phyloP scores from a whole-genome alignment of 2,888 invertebrate species.

The Xanthorhoe designata region DNA sequence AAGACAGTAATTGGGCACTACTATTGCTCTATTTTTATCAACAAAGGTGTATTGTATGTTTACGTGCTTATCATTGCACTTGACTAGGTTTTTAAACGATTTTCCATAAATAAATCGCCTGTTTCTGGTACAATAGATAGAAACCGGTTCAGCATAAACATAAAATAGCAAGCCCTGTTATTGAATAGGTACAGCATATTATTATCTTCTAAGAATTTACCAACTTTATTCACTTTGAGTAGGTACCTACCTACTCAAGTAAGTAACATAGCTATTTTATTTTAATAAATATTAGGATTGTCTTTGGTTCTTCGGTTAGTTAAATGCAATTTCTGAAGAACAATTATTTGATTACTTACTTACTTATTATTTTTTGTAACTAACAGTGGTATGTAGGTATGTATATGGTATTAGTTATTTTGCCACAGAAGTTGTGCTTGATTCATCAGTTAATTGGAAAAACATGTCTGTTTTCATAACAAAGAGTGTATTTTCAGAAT shows the following conservation, averaged over 20 bases:
- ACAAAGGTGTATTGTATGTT: slow-evolving; percentile 67
- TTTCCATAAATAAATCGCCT: neutral
- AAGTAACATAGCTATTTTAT: no score
- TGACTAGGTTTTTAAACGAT: slow-evolving; percentile 1
- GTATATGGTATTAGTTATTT: neutral
- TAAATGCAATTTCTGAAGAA: no score
- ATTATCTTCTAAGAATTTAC: no score
- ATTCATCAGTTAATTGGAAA: neutral
- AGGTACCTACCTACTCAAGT: no score
- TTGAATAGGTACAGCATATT: no score
- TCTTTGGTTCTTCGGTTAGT: no score
- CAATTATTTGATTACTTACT: no score
- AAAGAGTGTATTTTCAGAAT: neutral
- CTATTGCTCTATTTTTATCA: slow-evolving; percentile 49
- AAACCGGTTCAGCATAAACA: neutral
- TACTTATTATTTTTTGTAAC: neutral
- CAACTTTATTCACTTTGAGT: no score
- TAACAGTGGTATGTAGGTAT: neutral
- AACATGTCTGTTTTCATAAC: neutral
- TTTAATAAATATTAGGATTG: no score
- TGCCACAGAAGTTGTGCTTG: neutral
- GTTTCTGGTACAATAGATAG: neutral
- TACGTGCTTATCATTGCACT: slow-evolving; percentile 56
- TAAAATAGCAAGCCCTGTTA: neutral
- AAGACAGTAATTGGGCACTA: neutral